Evolutionary conservation across 2,113 vertebrate species (phyloP).

Genomic region (Columba livia): DNA sequence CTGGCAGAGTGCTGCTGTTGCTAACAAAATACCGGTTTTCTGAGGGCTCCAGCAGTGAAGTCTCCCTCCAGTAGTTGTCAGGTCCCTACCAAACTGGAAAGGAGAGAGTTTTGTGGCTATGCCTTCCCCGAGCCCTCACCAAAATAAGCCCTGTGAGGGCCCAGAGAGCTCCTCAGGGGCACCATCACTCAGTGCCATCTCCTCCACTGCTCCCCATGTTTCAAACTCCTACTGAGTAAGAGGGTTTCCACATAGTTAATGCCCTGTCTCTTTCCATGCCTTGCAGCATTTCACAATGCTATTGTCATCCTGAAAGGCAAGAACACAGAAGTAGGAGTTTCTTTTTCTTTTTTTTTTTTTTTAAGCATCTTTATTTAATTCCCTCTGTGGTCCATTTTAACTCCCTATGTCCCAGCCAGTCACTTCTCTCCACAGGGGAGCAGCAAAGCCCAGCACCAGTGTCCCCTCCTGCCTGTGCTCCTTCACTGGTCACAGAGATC

Average conservation of each 20-base stretch:
- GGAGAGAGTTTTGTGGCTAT: background rate
- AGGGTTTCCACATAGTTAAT: slow-evolving; percentile 29
- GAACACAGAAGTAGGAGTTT: slow-evolving; percentile 20
- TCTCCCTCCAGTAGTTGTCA: background rate
- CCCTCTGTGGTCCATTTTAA: slow-evolving; percentile 30
- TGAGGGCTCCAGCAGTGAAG: background rate
- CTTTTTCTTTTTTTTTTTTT: background rate
- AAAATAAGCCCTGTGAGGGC: background rate
- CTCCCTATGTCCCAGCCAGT: background rate
- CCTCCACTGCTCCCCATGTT: background rate
- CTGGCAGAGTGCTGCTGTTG: background rate
- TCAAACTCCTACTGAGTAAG: background rate
- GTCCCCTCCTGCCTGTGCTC: background rate
- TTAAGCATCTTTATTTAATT: slow-evolving; percentile 37
- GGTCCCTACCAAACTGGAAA: background rate
- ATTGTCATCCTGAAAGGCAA: slow-evolving; percentile 40
- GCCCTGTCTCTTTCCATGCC: background rate
- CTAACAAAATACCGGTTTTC: background rate
- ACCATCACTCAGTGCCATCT: background rate
- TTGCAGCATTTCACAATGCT: slow-evolving; percentile 43
- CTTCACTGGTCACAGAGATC: background rate
- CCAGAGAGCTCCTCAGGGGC: background rate
- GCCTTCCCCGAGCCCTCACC: fast-evolving
- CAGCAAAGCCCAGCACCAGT: background rate
- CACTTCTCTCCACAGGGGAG: fast-evolving